Evolutionary conservation across 2,113 vertebrate species (phyloP), one percentile per base, ranked within the genome.

Genomic region (Microtus montanus): DNA sequence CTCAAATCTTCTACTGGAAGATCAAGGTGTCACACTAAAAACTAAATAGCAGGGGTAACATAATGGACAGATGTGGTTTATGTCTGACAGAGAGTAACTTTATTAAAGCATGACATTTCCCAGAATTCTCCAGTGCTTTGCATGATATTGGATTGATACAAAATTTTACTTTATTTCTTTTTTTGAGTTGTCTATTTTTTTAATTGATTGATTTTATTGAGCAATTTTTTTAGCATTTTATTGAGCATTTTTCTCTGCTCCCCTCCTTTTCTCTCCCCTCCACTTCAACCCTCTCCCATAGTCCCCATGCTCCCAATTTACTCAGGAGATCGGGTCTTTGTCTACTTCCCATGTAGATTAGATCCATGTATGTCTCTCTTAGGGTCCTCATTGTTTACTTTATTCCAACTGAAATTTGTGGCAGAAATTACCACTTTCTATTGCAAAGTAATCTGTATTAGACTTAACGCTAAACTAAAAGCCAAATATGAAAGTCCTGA

Each of bases 401-500:
- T 92, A 38, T 15, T 30, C 61, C 13, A 64, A 89, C 1, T 90
- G 61, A 64, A 90, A 92, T 85, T 41, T 77, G 70, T 47, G 47
- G 38, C 38, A 88, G 66, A 92, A 91, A 70, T 68, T 19, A 88
- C 28, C 15, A 71, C 33, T 64, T 12, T 78, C 87, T 28, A 88
- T 33, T 89, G 28, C 41, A 80, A 84, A 17, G 44, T 70, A 87
- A 91, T 4, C 38, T 58, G 68, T 41, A 82, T 8, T 47, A 94
- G 54, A 77, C 77, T 89, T 85, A 93, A 94, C 89, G 58, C 10
- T 89, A 89, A 58, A 84, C 6, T 54, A 80, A 92, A 41, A 63
- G n/a, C 5, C 35, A 89, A 90, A 84, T 89, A 38, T 6, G 2
- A 79, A 87, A 28, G 58, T 90, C 24, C 47, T 77, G 24, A 85